Conservation (phyloP, 2,888 invertebrate species). For the Eupithecia inturbata region DNA sequence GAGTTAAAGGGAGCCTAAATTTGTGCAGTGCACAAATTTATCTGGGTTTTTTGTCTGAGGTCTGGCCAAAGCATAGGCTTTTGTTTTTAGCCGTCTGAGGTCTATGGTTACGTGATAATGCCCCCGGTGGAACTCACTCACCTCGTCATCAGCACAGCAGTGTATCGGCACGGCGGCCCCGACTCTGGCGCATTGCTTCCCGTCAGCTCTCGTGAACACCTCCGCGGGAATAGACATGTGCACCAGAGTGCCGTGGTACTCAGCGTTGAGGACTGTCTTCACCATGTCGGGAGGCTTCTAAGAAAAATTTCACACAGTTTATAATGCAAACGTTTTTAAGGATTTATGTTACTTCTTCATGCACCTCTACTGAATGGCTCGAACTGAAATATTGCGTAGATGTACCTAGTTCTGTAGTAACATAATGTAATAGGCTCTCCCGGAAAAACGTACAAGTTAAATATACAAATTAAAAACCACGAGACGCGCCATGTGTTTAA, state of each 20-base stretch:
- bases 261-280: slow-evolving; percentile 66
- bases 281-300: slow-evolving; percentile 57
- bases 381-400: neutral
- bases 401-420: too few relatives aligned
- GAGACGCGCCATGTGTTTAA: too few relatives aligned
- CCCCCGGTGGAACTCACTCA: slow-evolving; percentile 34
- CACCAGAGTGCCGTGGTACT: slow-evolving; percentile 73
- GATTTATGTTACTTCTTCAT: neutral
- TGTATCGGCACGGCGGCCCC: slow-evolving; percentile 71
- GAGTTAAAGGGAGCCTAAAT: too few relatives aligned
- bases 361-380: neutral
- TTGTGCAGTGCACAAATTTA: too few relatives aligned
- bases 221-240: slow-evolving; percentile 67
- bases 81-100: too few relatives aligned
- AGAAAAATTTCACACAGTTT: neutral
- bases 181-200: slow-evolving; percentile 63
- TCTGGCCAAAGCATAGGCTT: too few relatives aligned
- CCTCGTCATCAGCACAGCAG: slow-evolving; percentile 69
- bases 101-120: too few relatives aligned
- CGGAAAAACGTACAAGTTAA: too few relatives aligned
- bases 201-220: slow-evolving; percentile 61
- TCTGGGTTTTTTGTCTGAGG: too few relatives aligned
- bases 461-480: too few relatives aligned
- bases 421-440: too few relatives aligned
- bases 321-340: neutral